Base-by-base conservation (phyloP, 2,888 invertebrate genomes). In the Hirtodrosophila alboralis region DNA sequence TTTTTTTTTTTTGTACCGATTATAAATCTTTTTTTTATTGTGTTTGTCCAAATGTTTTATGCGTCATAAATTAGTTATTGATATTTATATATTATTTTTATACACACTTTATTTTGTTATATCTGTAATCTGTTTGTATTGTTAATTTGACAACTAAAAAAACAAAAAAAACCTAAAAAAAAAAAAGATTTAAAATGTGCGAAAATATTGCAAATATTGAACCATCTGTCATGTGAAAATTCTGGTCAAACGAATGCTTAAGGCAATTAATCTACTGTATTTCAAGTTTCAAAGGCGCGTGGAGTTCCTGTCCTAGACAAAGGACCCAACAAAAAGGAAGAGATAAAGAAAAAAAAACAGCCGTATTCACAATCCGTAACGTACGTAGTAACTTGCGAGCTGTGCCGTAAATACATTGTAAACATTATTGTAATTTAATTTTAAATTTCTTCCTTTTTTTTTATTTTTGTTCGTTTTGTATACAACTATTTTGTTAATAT, bases 181-280 rank as follows among this genome's bases (percentile, higher is more conserved):
- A 27, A 54, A 54, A 13, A 43, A 37, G n/a, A 48, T 27, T 12
- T 37, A 41, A 49, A 56, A 26, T 38, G 43, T 44, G 37, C 28
- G 43, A 48, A 30, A 67, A 75, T 64, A 74, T 77, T 76, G 51
- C 3, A 58, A 77, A 70, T 71, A 58, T 72, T 64, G 18, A 57
- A 51, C 27, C 49, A 51, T 60, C 40, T 69, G 63, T 65, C 62
- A 77, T 73, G 66, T 77, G 69, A 62, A 63, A 69, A 70, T 81
- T 78, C 85, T 78, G 85, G 85, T 78, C 78, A 78, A 77, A 52
- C 44, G 45, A 59, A 59, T 59, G 75, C 70, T 57, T 31, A 75
- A 45, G 58, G 62, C 70, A 73, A 60, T 43, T 45, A 43, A 33
- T 27, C 31, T 40, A 73, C 16, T 59, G 33, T 66, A 54, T 59